Conservation (phyloP, 2,888 invertebrate species). For the Trilocha varians region DNA sequence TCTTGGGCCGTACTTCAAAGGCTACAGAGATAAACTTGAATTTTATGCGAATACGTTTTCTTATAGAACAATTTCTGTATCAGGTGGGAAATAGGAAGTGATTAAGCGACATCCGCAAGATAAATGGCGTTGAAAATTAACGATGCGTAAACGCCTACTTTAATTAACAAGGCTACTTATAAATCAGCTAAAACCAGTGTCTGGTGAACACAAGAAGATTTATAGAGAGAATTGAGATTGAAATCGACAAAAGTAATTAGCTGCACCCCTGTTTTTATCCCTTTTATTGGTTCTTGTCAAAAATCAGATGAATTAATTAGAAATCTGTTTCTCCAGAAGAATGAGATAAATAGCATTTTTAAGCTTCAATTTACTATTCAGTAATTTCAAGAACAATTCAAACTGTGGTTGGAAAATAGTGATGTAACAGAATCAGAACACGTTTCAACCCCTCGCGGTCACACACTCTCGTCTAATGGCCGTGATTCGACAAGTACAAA, state of each 20-base stretch:
- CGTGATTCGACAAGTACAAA: constrained; percentile 75
- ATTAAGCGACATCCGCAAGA: constrained; percentile 34
- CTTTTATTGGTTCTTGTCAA: no score
- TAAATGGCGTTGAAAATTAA: constrained; percentile 53
- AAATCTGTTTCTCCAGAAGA: no score
- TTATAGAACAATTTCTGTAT: constrained; percentile 22
- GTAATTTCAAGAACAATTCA: no score
- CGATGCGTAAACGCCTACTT: constrained; percentile 47
- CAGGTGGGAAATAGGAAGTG: constrained; percentile 33
- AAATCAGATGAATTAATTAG: no score
- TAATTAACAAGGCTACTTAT: constrained; percentile 65
- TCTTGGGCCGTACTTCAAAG: constrained; percentile 70
- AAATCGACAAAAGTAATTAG: no score
- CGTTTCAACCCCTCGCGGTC: constrained; percentile 62
- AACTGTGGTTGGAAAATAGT: constrained; percentile 33
- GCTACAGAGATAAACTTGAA: constrained; percentile 60
- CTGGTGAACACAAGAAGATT: constrained; percentile 56
- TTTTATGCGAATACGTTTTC: constrained; percentile 62
- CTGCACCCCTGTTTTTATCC: no score
- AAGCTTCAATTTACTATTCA: no score
- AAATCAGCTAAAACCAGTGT: constrained; percentile 63
- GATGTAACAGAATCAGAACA: constrained; percentile 45
- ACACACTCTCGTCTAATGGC: constrained; percentile 72
- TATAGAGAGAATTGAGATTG: constrained; percentile 34
- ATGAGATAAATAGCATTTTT: no score